Conservation (phyloP, 2,113 vertebrate genomes). For the Fregetta grallaria region DNA sequence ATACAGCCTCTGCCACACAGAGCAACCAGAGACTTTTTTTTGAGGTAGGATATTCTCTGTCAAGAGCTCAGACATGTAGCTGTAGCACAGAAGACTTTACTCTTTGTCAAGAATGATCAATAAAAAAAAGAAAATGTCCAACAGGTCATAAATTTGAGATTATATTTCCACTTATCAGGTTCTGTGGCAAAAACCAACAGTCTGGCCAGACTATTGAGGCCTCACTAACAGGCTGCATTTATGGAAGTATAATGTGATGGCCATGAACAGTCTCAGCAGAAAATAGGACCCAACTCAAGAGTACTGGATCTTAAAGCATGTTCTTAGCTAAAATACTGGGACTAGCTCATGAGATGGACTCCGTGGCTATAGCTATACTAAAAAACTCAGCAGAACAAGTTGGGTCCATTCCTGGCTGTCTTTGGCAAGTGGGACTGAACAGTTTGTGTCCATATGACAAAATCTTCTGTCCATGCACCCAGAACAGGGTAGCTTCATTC, state of each 20-base stretch:
- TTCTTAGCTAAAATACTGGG: not conserved
- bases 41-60: not conserved
- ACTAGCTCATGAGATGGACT: not conserved
- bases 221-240: not conserved
- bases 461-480: not conserved
- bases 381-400: not conserved
- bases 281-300: not conserved
- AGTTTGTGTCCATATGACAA: not conserved
- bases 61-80: not conserved
- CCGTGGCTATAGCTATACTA: rapidly evolving
- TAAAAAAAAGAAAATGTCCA: not conserved
- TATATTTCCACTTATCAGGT: not conserved
- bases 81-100: not conserved
- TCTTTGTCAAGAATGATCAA: not conserved
- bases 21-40: not conserved
- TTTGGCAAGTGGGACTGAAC: not conserved
- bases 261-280: not conserved
- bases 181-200: not conserved
- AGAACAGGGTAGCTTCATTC: not conserved
- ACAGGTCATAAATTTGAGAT: not conserved
- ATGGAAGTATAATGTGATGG: not conserved
- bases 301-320: not conserved
- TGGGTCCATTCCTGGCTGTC: not conserved
- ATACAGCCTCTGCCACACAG: not conserved
- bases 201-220: not conserved